Evolutionary conservation across 1,140 invertebrate genomes (phyloP).

Genomic region (Piezodorus guildinii): DNA sequence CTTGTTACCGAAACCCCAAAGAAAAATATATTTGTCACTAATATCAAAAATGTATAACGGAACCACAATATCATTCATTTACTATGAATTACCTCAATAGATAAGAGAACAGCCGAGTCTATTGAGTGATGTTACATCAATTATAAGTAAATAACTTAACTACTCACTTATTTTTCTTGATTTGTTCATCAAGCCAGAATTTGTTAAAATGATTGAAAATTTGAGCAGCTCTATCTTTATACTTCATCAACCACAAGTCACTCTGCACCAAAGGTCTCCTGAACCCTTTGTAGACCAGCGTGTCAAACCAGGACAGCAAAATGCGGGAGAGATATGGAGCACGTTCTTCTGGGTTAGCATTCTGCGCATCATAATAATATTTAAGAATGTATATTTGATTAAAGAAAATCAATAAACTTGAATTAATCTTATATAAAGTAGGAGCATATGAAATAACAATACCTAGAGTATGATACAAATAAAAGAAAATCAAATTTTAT

Average conservation of each 20-base stretch:
- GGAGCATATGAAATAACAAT: no score
- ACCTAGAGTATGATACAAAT: no score
- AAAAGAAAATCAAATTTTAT: no score
- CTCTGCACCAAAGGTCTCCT: conserved; percentile 62
- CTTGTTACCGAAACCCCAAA: no score
- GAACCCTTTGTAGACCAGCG: conserved; percentile 70
- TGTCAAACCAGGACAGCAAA: conserved; percentile 86
- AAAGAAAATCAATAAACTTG: conserved; percentile 11
- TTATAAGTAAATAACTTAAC: no score
- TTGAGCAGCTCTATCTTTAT: conserved; percentile 64
- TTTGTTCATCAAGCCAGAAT: conserved; percentile 55
- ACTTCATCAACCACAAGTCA: conserved; percentile 85
- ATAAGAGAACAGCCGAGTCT: no score
- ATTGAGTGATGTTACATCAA: no score
- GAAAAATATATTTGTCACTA: no score
- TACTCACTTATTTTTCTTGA: conserved; percentile 34
- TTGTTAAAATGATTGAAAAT: conserved; percentile 76
- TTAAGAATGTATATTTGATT: no score
- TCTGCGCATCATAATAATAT: conserved; percentile 44
- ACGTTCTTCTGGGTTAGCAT: conserved; percentile 72
- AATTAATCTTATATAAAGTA: background rate
- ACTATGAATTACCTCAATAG: no score
- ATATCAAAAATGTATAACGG: no score
- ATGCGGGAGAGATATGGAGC: conserved; percentile 82
- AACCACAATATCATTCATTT: no score